Percentiles rank a stretch among this genome's conserved stretches.
Conservation (phyloP, 2,797 vertebrate genomes). For the Pangasius larnaudii region DNA sequence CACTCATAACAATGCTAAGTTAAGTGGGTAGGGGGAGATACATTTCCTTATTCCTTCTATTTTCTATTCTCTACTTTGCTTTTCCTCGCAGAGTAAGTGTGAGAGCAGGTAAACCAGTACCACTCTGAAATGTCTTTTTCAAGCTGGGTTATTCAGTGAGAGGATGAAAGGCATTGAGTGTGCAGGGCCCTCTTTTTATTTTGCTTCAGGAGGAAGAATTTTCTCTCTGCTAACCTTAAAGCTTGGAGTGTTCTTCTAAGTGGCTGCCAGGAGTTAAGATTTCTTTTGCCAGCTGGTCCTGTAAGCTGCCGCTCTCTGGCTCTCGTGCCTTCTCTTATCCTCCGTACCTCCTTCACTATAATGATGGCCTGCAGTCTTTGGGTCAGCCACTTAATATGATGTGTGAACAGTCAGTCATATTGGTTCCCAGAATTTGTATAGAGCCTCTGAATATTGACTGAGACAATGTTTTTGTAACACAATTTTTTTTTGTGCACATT, state of each 20-base stretch:
- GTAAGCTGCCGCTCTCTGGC: slow-evolving; percentile 55
- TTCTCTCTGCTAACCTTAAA: slow-evolving; percentile 62
- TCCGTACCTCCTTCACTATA: slow-evolving; percentile 40
- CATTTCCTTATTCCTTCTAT: slow-evolving; percentile 28
- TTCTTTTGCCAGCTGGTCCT: slow-evolving; percentile 59
- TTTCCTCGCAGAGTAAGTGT: slow-evolving; percentile 41
- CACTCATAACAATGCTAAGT: background rate
- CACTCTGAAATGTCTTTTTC: slow-evolving; percentile 49
- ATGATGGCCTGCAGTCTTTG: slow-evolving; percentile 58
- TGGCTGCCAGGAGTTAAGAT: slow-evolving; percentile 63
- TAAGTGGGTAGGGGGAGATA: background rate
- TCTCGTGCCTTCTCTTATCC: slow-evolving; percentile 57
- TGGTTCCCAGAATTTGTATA: slow-evolving; percentile 63
- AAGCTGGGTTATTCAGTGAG: slow-evolving; percentile 60
- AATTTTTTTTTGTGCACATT: background rate
- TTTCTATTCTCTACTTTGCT: slow-evolving; percentile 29
- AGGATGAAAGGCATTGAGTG: slow-evolving; percentile 67
- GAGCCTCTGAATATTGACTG: background rate
- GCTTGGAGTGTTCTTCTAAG: slow-evolving; percentile 71
- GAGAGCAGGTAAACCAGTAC: slow-evolving; percentile 54
- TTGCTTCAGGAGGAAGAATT: slow-evolving; percentile 34
- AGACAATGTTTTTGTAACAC: background rate
- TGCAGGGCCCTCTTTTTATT: slow-evolving; percentile 4
- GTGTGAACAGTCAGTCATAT: slow-evolving; percentile 64
- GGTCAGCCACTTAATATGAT: slow-evolving; percentile 61